Percentiles rank a stretch among this genome's conserved stretches.
Conservation (phyloP, 2,113 vertebrate species). For the Perca fluviatilis region DNA sequence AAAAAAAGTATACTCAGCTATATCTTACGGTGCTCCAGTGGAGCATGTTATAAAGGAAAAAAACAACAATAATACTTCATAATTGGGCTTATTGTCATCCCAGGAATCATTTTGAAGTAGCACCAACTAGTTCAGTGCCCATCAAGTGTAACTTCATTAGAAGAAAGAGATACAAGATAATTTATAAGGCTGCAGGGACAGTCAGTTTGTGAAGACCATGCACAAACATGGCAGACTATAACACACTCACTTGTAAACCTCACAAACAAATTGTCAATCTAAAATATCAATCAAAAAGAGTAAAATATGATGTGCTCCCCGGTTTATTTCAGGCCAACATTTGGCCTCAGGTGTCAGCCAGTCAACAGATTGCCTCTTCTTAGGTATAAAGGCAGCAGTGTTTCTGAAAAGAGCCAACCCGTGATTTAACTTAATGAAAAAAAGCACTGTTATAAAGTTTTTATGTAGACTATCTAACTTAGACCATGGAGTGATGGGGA, state of each 20-base stretch:
- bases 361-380: constrained; percentile 4
- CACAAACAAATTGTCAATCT: constrained; percentile 3
- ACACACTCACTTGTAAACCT: background rate
- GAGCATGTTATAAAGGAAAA: background rate
- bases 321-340: constrained; percentile 32
- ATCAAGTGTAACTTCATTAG: background rate
- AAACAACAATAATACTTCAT: background rate
- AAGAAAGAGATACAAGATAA: background rate
- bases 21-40: background rate
- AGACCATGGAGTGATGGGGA: background rate
- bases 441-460: background rate
- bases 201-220: background rate
- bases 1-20: background rate
- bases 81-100: background rate
- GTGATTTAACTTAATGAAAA: background rate
- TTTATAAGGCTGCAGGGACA: constrained; percentile 12
- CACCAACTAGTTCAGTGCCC: background rate
- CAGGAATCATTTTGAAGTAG: background rate
- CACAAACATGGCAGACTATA: constrained; percentile 11
- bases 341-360: constrained; percentile 38
- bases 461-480: background rate
- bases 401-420: constrained; percentile 6
- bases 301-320: background rate
- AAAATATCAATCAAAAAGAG: background rate
- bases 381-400: constrained; percentile 54